A percentile compares a stretch with the other conserved stretches of the same genome.
Conservation (phyloP, 2,888 invertebrate species). For the Neoaliturus tenellus region DNA sequence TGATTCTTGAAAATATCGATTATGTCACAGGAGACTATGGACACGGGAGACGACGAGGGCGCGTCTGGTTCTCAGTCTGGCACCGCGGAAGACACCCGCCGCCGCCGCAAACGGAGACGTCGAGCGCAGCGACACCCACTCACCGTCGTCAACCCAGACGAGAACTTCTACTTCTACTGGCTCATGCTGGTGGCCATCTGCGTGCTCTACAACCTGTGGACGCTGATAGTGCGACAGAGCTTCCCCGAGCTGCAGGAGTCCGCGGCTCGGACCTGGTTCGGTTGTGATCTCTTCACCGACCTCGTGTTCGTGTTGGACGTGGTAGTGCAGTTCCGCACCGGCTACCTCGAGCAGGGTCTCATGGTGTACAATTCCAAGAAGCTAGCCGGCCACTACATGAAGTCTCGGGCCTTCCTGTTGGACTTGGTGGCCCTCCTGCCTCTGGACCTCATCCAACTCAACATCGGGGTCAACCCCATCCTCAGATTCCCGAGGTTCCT, state of each 20-base stretch:
- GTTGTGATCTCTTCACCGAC: slow-evolving; percentile 91
- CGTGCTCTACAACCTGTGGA: slow-evolving; percentile 97
- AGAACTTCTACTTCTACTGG: slow-evolving; percentile 98
- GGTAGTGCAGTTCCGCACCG: slow-evolving; percentile 93
- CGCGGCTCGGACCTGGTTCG: slow-evolving; percentile 86
- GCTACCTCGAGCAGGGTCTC: slow-evolving; percentile 92
- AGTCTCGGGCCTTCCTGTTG: slow-evolving; percentile 88
- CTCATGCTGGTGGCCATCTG: slow-evolving; percentile 91
- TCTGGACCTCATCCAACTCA: slow-evolving; percentile 90
- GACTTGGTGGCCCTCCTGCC: slow-evolving; percentile 91
- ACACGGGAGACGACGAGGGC: slow-evolving; percentile 73
- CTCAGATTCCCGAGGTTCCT: slow-evolving; percentile 92
- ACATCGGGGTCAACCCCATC: slow-evolving; percentile 89
- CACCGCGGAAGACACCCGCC: slow-evolving; percentile 78
- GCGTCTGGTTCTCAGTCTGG: slow-evolving; percentile 70
- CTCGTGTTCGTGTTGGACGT: slow-evolving; percentile 92
- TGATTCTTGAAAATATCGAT: too few species aligned
- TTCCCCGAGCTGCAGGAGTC: slow-evolving; percentile 91
- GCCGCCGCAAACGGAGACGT: slow-evolving; percentile 81
- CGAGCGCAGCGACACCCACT: slow-evolving; percentile 79
- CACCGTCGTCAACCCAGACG: slow-evolving; percentile 95
- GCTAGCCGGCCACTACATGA: slow-evolving; percentile 91
- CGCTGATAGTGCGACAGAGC: slow-evolving; percentile 95
- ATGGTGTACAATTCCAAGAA: slow-evolving; percentile 93
- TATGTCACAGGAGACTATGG: slow-evolving; percentile 72